Evolutionary conservation across 2,888 invertebrate genomes (phyloP), one percentile per base, ranked within the genome.

Genomic region (Neocrepidodera transversa): DNA sequence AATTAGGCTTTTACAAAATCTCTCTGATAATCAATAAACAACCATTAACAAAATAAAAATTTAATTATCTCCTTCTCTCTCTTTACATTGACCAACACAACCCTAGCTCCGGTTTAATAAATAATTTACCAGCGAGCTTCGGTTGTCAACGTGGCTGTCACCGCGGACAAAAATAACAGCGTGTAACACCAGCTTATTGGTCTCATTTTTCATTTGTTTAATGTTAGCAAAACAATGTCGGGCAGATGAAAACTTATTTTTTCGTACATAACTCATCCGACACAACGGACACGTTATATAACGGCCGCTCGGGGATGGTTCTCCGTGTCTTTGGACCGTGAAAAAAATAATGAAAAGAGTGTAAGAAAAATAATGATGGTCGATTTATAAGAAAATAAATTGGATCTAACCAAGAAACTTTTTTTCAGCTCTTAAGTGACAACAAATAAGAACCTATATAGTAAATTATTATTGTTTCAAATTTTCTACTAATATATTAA

Each of bases 171-270:
- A 56, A 58, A 58, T 58, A 58, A 48, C 53, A 53, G 38, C 52
- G 35, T 53, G 58, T 58, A 53, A 52, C 52, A 35, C 42, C 47
- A 53, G 47, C 53, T 58, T 58, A 58, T 53, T 53, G 58, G 58
- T 32, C 48, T 53, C 58, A 58, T 58, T 58, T 58, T 58, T 58
- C 53, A 58, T 53, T 48, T 48, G 53, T 48, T 48, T 53, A 43
- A 48, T 52, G 53, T 53, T 53, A 18, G 58, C 40, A 53, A 48
- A 58, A 58, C 47, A 58, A 20, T 35, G 58, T 47, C 58, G 28
- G n/a, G 48, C 32, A 30, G 42, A 18, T 40, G 42, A 38, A 58
- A 48, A 58, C 40, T 53, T 53, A 48, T 58, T 52, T n/a, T n/a
- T 45, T 16, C 36, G 8, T 14, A 36, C 20, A 54, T 54, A 54